These are phyloP conservation scores for Macropodus opercularis DNA, from an alignment of 2,797 vertebrate genomes.

Conservation along the genomic window DNA sequence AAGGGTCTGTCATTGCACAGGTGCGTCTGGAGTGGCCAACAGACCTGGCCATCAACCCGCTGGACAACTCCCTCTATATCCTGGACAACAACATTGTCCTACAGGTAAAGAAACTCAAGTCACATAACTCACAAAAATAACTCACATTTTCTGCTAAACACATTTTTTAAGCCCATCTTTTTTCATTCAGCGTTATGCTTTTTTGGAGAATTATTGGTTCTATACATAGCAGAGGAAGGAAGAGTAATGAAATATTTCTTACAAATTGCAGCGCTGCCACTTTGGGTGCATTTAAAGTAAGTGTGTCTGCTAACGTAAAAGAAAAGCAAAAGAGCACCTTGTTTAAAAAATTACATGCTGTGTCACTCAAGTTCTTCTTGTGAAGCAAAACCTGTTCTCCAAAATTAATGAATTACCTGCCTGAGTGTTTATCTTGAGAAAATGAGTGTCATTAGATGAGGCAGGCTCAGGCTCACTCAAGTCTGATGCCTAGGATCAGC, in stretches of 20 bases:
- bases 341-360: slow-evolving; percentile 32
- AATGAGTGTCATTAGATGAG: slow-evolving; percentile 30
- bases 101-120: slow-evolving; percentile 66
- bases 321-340: slow-evolving; percentile 31
- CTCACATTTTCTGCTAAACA: neutral
- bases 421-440: slow-evolving; percentile 25
- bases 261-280: slow-evolving; percentile 46
- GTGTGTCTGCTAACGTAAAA: slow-evolving; percentile 39
- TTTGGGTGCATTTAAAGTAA: slow-evolving; percentile 27
- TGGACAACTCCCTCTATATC: slow-evolving; percentile 96
- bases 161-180: slow-evolving; percentile 3
- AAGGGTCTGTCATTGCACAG: slow-evolving; percentile 66
- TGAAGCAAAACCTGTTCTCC: slow-evolving; percentile 6
- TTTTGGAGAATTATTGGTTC: neutral
- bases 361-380: neutral
- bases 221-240: slow-evolving; percentile 1
- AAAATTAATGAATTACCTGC: slow-evolving; percentile 38
- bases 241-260: slow-evolving; percentile 27
- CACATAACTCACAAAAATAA: neutral
- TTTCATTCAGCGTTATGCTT: neutral
- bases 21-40: slow-evolving; percentile 97
- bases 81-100: slow-evolving; percentile 97
- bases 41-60: slow-evolving; percentile 92
- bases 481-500: slow-evolving; percentile 8
- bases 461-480: slow-evolving; percentile 1